Base-by-base conservation (phyloP, 2,113 vertebrate genomes). In the Ceyx cyanopectus region DNA sequence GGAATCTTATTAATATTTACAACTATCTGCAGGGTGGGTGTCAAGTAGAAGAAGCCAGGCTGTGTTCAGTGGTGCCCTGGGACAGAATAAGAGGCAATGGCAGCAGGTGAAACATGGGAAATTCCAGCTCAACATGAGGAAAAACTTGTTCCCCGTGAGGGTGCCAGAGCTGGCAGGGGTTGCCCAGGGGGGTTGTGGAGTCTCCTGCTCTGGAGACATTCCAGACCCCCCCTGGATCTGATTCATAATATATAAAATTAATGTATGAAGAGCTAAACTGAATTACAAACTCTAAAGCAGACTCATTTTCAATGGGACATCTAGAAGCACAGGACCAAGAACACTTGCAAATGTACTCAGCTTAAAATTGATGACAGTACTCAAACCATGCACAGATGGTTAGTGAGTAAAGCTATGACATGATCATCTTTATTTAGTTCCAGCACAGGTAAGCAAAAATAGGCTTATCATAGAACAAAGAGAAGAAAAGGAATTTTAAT, bases 381-480 rank as follows among this genome's bases (percentile, higher is more conserved):
- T 81, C n/a, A 81, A 78, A 57, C 22, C 29, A 61, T 14, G 21
- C 56, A 81, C 77, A 92, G 78, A 89, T 92, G 73, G 81, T n/a
- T 86, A 56, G 41, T 27, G 72, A 72, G 40, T 56, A 45, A 22
- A 90, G 75, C 45, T 61, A 75, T 72, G 57, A 68, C n/a, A 90
- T 63, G 78, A 51, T 21, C 19, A 56, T 56, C 48, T 75, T 83
- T 61, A 43, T 60, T 86, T 81, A 75, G 29, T 60, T 91, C 68
- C 61, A 87, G 78, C 37, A 93, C 20, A 92, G 34, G 54, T 81
- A 89, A 76, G 50, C 46, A 87, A 86, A 93, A 94, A 50, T 4
- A 91, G 45, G 8, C 34, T 57, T 20, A 68, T 53, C n/a, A 30
- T 2, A 69, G 37, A 81, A 82, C 14, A 6, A 85, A 67, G 26